phyloP scores from a whole-genome alignment of 2,888 invertebrate genomes.

The Dichetophora obliterata region DNA sequence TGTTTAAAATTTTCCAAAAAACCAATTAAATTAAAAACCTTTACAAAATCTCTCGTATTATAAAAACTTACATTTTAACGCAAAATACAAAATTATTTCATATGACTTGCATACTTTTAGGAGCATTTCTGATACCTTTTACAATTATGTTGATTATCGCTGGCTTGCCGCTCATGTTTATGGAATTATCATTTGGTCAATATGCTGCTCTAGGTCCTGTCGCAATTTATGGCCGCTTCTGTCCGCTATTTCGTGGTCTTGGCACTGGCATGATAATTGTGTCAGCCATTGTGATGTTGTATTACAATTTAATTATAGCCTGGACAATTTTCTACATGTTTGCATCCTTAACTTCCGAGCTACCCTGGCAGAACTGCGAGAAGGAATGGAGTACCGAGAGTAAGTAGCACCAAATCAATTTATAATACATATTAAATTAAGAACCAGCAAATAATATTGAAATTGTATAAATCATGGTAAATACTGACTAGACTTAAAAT shows the following conservation, averaged over 20 bases:
- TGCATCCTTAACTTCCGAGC: slow-evolving; percentile 75
- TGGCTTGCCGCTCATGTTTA: slow-evolving; percentile 85
- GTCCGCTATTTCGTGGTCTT: slow-evolving; percentile 77
- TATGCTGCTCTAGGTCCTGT: slow-evolving; percentile 84
- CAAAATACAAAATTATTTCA: neutral
- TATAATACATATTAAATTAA: no score
- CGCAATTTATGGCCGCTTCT: slow-evolving; percentile 84
- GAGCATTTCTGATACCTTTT: slow-evolving; percentile 88
- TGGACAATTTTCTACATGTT: slow-evolving; percentile 85
- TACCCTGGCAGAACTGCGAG: slow-evolving; percentile 82
- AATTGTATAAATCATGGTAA: no score
- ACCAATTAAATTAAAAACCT: no score
- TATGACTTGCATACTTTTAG: slow-evolving; percentile 61
- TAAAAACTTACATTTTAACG: no score
- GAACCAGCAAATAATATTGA: no score
- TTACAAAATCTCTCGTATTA: no score
- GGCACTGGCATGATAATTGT: slow-evolving; percentile 84
- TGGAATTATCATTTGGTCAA: slow-evolving; percentile 88
- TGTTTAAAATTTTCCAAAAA: no score
- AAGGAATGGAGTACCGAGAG: slow-evolving; percentile 78
- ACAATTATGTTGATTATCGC: slow-evolving; percentile 84
- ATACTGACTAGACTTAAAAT: no score
- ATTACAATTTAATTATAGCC: slow-evolving; percentile 82
- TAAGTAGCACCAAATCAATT: slow-evolving; percentile 68
- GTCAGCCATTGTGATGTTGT: slow-evolving; percentile 81